These are phyloP conservation scores for Poecilia picta DNA, from an alignment of 2,797 vertebrate genomes.

Conservation along the genomic window DNA sequence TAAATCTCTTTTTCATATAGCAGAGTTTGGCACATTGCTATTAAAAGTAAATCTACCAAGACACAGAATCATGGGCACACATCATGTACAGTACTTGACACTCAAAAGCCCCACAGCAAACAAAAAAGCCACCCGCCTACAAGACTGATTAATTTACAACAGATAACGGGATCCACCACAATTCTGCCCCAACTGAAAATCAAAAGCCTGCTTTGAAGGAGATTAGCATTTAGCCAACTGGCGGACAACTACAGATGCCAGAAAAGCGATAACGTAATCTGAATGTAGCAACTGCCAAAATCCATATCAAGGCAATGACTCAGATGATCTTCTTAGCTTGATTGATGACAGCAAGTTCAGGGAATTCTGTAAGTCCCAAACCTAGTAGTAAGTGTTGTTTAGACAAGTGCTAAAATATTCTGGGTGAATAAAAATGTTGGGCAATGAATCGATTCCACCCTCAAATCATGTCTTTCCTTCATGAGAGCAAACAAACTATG, in stretches of 20 bases:
- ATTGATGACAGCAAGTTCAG: background rate
- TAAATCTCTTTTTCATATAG: slow-evolving; percentile 62
- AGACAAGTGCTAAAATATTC: background rate
- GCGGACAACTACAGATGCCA: slow-evolving; percentile 28
- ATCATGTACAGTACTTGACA: slow-evolving; percentile 70
- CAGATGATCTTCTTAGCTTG: slow-evolving; percentile 14
- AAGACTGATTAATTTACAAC: slow-evolving; percentile 35
- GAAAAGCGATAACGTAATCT: slow-evolving; percentile 28
- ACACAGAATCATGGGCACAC: slow-evolving; percentile 69
- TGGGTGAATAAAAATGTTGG: background rate
- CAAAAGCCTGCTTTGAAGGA: slow-evolving; percentile 54
- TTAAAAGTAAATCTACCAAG: slow-evolving; percentile 71
- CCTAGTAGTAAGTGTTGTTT: background rate
- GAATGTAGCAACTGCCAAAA: slow-evolving; percentile 17
- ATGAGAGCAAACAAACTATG: slow-evolving; percentile 6
- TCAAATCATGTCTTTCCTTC: slow-evolving; percentile 4
- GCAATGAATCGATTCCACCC: slow-evolving; percentile 17
- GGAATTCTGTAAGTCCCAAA: slow-evolving; percentile 22
- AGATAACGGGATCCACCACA: slow-evolving; percentile 39
- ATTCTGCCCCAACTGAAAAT: slow-evolving; percentile 53
- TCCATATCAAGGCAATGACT: slow-evolving; percentile 52
- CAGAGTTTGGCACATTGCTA: slow-evolving; percentile 68
- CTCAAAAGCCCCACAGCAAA: slow-evolving; percentile 67
- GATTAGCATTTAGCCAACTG: slow-evolving; percentile 32
- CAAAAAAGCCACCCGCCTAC: slow-evolving; percentile 47